Base-by-base conservation (phyloP, 2,797 vertebrate species). In the Coccyzus lansbergi region DNA sequence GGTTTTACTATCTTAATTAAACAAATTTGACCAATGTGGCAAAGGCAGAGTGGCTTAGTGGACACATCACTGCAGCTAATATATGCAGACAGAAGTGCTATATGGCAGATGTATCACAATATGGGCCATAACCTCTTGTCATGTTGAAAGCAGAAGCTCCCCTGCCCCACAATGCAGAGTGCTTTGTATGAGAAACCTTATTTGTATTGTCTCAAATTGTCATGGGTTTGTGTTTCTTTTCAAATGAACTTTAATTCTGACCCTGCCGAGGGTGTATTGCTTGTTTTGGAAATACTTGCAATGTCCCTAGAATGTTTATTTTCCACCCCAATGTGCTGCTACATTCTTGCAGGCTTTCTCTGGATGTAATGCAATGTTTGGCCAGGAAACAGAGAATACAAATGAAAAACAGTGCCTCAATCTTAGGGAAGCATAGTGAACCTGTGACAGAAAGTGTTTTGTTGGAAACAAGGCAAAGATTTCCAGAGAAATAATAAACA, bases 241-340 rank as follows among this genome's bases (percentile, higher is more conserved):
- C 3, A 2, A 75, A 14, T 49, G 78, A 94, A 95, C 95, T 87
- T 58, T 25, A 85, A 46, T 52, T 93, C 86, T 83, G 91, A 92
- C 86, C 92, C 60, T 80, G 31, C 64, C 56, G 68, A 85, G 91
- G 79, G 79, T 38, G 70, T 65, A 22, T 9, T 94, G 82, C 89
- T 96, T 96, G 89, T 59, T 94, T 96, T 96, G 95, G 96, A 95
- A 92, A 93, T 71, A 68, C 86, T 92, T 80, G 64, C 64, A 18
- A 34, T 60, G 36, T 19, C 49, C 64, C 86, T 28, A 46, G 52
- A 70, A 62, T 94, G 94, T 96, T 96, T 96, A 83, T 94, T 95
- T 95, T 94, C 86, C 79, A 83, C 68, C 84, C 68, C 91, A 38
- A 85, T 56, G 77, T 15, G 82, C 89, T 60, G 58, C 92, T 87